Evolutionary conservation across 2,113 vertebrate genomes (phyloP).

Genomic region (Phalacrocorax aristotelis): DNA sequence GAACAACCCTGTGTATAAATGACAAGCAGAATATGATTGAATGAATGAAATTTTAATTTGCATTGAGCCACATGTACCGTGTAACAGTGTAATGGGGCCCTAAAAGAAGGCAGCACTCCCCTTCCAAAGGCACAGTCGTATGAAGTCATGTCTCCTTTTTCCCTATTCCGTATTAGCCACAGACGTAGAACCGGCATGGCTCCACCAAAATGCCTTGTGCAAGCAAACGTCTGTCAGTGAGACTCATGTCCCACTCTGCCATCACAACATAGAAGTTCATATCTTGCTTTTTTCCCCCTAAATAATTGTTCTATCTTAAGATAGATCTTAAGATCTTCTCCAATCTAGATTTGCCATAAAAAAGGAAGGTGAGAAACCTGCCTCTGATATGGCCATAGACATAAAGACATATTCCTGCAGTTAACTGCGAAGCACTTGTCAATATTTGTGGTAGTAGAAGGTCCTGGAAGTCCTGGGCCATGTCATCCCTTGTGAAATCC

Average conservation of each 20-base stretch:
- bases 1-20: background rate
- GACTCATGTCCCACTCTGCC: background rate
- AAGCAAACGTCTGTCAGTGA: background rate
- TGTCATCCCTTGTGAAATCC: background rate
- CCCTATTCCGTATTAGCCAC: background rate
- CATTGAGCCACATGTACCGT: background rate
- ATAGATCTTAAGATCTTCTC: background rate
- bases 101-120: background rate
- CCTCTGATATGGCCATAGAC: background rate
- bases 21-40: background rate
- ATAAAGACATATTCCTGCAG: background rate
- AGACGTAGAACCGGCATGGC: fast-evolving
- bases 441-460: background rate
- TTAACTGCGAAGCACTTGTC: background rate
- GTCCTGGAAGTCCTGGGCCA: background rate
- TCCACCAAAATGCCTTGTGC: background rate
- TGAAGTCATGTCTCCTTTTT: background rate
- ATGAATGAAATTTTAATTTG: background rate
- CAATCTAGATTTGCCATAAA: background rate
- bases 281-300: background rate
- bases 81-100: background rate
- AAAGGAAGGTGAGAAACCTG: background rate
- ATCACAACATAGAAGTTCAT: background rate
- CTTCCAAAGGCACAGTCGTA: background rate
- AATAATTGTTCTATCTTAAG: background rate